phyloP scores from a whole-genome alignment of 2,888 invertebrate species.

The Dryobota labecula region DNA sequence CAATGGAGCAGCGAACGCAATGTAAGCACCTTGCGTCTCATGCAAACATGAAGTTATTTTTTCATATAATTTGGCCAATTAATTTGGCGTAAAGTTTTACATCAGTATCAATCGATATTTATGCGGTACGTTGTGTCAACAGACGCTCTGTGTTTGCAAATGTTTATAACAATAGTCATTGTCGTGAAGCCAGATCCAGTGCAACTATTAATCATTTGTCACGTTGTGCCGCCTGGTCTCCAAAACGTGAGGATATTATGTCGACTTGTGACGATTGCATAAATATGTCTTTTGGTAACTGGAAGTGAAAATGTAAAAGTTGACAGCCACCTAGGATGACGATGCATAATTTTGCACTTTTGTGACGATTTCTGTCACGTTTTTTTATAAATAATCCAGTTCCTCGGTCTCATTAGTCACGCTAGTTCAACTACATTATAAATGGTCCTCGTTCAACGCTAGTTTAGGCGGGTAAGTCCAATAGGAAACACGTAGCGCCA shows the following conservation, averaged over 20 bases:
- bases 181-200: slow-evolving; percentile 20
- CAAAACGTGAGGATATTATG: slow-evolving; percentile 40
- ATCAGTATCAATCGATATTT: slow-evolving; percentile 32
- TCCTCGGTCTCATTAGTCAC: not conserved
- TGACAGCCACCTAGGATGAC: slow-evolving; percentile 7
- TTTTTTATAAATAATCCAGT: not conserved
- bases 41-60: slow-evolving; percentile 71
- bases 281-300: slow-evolving; percentile 26
- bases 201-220: slow-evolving; percentile 20
- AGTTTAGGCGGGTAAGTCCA: not conserved
- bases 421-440: not conserved
- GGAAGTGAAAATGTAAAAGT: slow-evolving; percentile 53
- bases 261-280: slow-evolving; percentile 30
- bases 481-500: slow-evolving; percentile 17
- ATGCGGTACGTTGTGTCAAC: slow-evolving; percentile 7
- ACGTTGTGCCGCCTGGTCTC: slow-evolving; percentile 10
- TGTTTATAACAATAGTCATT: not conserved
- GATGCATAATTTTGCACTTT: slow-evolving; percentile 18
- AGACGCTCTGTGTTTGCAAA: slow-evolving; percentile 15
- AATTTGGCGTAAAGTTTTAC: slow-evolving; percentile 34
- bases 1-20: slow-evolving; percentile 85
- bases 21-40: slow-evolving; percentile 74
- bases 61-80: slow-evolving; percentile 64
- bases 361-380: not conserved
- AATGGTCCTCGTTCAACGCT: not conserved